Evolutionary conservation across 2,888 invertebrate genomes (phyloP).

Genomic region (Temnothorax unifasciatus): DNA sequence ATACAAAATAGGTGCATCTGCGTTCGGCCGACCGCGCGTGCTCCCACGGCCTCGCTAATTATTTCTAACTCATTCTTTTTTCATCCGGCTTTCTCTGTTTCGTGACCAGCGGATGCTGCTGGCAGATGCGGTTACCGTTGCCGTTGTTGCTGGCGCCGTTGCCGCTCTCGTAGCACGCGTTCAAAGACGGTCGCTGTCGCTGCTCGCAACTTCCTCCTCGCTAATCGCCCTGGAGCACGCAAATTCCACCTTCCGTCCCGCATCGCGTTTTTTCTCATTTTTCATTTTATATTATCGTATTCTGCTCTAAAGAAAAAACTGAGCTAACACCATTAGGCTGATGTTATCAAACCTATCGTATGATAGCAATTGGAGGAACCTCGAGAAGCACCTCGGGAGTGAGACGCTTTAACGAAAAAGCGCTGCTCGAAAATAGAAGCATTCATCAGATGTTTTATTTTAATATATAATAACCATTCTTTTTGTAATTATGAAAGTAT

Average conservation of each 20-base stretch:
- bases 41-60: constrained; percentile 72
- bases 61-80: constrained; percentile 72
- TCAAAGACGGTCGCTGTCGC: constrained; percentile 49
- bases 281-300: constrained; percentile 51
- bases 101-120: constrained; percentile 49
- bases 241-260: constrained; percentile 11
- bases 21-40: constrained; percentile 68
- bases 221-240: constrained; percentile 47
- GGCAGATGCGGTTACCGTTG: constrained; percentile 45
- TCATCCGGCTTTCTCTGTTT: constrained; percentile 43
- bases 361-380: constrained; percentile 24
- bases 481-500: background rate
- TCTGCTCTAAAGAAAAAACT: constrained; percentile 24
- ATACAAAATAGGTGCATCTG: constrained; percentile 72
- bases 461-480: background rate
- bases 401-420: background rate
- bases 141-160: constrained; percentile 1
- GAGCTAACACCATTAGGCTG: background rate
- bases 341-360: background rate
- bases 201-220: background rate
- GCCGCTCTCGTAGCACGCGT: constrained; percentile 15
- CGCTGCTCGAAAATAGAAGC: background rate
- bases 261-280: constrained; percentile 38
- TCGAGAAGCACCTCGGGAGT: background rate
- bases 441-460: background rate